Base-by-base conservation (phyloP, 2,888 invertebrate species). In the Limenitis camilla region DNA sequence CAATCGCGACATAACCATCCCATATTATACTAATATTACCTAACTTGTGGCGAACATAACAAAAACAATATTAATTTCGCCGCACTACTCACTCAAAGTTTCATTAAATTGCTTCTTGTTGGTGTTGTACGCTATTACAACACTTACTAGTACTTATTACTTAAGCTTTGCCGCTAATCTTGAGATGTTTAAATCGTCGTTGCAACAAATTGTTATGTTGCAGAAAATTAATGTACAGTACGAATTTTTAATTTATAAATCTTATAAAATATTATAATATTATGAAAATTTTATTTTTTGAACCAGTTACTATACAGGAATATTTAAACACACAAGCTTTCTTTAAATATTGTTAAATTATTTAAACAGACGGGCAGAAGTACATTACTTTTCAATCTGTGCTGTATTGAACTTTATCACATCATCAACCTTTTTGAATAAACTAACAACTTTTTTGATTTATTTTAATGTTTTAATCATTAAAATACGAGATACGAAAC, bases 1-100 rank as follows among this genome's bases (percentile, higher is more conserved):
- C 76, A 72, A 75, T 76, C 75, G 76, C 76, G 71, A 78, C 78
- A 63, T 53, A 81, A 77, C 79, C 81, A 83, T 81, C 80, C 78
- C 75, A 81, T 78, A 76, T 78, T 78, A 80, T 77, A 73, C 67
- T 69, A 68, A 62, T 55, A 62, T 82, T 84, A 82, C 83, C 78
- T 78, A 81, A 84, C 72, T 58, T 64, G 64, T 61, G 64, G 66
- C 68, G 65, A 72, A 71, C 71, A 70, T 74, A 76, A 80, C 82
- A 78, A 84, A 82, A 78, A 73, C 77, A 68, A 74, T 75, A 72
- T 76, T 74, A 74, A 74, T 77, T 74, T 71, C 68, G 67, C 68
- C 62, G 66, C 68, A 67, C 66, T 60, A 66, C 58, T 67, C 71
- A 73, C 71, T 71, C 71, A 65, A 64, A 67, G 68, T 71, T 68